These are phyloP conservation scores for Drosophila subsilvestris DNA, from an alignment of 2,888 invertebrate genomes.

Conservation along the genomic window DNA sequence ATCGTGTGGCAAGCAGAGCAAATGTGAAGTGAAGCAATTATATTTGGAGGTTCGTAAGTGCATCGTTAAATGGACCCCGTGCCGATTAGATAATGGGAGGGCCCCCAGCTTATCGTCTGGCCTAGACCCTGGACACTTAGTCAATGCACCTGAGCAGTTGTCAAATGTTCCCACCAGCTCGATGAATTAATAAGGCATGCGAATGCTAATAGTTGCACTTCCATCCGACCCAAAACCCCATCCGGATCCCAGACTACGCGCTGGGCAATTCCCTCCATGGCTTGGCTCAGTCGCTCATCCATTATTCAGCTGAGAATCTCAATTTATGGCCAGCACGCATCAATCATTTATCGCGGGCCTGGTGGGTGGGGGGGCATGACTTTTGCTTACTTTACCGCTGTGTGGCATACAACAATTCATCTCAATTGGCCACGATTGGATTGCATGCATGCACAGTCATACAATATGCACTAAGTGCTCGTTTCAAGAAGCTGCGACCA, in stretches of 20 bases:
- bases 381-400: neutral
- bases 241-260: neutral
- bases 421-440: slow-evolving; percentile 56
- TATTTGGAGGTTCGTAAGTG: slow-evolving; percentile 5
- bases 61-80: slow-evolving; percentile 12
- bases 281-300: slow-evolving; percentile 4
- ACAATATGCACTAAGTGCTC: slow-evolving; percentile 14
- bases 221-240: neutral
- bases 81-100: slow-evolving; percentile 39
- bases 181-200: slow-evolving; percentile 42
- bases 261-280: slow-evolving; percentile 18
- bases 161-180: slow-evolving; percentile 50
- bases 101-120: slow-evolving; percentile 9
- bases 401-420: slow-evolving; percentile 66
- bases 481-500: slow-evolving; percentile 4
- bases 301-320: slow-evolving; percentile 10
- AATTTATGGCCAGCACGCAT: slow-evolving; percentile 7
- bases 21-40: neutral
- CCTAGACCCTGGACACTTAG: slow-evolving; percentile 22
- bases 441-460: slow-evolving; percentile 59
- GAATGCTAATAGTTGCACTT: slow-evolving; percentile 3
- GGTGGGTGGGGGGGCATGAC: too few species aligned
- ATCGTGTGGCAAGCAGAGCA: neutral
- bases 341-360: neutral
- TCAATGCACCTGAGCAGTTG: slow-evolving; percentile 23